Base-by-base conservation (phyloP, 2,888 invertebrate genomes). In the Papilio protenor region DNA sequence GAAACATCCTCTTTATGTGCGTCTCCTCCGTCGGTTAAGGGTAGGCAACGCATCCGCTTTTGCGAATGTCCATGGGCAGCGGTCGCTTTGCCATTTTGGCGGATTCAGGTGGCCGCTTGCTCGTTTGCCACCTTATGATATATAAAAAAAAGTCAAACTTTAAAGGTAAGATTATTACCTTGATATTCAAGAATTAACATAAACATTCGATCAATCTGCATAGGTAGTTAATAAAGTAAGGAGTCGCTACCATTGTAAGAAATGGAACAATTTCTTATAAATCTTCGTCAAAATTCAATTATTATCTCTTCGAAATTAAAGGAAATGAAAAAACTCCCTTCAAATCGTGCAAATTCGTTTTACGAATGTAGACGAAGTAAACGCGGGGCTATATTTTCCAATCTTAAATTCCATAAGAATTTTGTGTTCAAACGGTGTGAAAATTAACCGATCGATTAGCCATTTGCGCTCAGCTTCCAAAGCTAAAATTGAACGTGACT, bases 381-480 rank as follows among this genome's bases (percentile, higher is more conserved):
- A 75, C 76, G 66, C 74, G 74, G 79, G 71, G 77, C 81, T 83
- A 81, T 83, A 84, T 84, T 86, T 84, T 86, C 84, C 83, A 85
- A 85, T 85, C 86, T 85, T 87, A 86, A 87, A 89, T 86, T 87
- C 85, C 83, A 80, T 82, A 83, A 87, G 89, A 89, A 89, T 89
- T 90, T 87, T 85, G 87, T 89, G 92, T 88, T 89, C 90, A 91
- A 91, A 89, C 88, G 85, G 90, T 87, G 91, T 92, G 91, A 92
- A 92, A 93, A 94, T 91, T 92, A 93, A 92, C 93, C 92, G 90
- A 91, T 92, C 92, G 92, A 93, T 93, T 92, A 93, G 88, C 92
- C 88, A 91, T 92, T 93, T 88, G 87, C 87, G 87, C 87, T 89
- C 85, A 86, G 87, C 85, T 89, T 88, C 86, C 88, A 89, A 89